phyloP scores from a whole-genome alignment of 2,113 vertebrate species.

The Crotalus helleri region DNA sequence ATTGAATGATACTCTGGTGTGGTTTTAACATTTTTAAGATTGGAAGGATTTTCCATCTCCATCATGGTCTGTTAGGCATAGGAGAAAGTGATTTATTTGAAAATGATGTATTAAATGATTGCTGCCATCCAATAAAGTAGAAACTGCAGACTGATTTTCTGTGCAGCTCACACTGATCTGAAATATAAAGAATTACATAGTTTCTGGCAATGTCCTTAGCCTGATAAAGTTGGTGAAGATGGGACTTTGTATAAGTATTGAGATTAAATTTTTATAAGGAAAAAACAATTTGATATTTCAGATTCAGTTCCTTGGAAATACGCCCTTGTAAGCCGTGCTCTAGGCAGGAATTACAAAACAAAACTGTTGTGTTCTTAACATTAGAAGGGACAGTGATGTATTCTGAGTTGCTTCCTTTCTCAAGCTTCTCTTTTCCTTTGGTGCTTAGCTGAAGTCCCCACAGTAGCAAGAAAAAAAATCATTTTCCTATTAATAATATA shows the following conservation, averaged over 20 bases:
- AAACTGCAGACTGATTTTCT: background rate
- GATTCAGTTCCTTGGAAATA: background rate
- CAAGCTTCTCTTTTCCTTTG: background rate
- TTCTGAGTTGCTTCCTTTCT: background rate
- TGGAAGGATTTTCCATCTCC: background rate
- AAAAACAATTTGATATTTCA: background rate
- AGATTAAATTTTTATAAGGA: constrained; percentile 16
- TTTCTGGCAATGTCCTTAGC: constrained; percentile 14
- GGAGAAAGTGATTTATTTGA: constrained; percentile 15
- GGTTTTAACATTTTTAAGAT: constrained; percentile 13
- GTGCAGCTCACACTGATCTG: background rate
- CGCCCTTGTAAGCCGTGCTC: background rate
- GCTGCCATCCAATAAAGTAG: constrained; percentile 5
- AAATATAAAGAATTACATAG: background rate
- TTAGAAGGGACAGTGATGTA: background rate
- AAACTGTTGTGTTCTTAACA: background rate
- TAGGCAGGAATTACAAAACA: background rate
- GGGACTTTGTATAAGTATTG: background rate
- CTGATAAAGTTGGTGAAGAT: constrained; percentile 19
- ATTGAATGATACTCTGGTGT: constrained; percentile 8
- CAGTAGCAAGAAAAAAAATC: background rate
- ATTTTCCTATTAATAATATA: background rate
- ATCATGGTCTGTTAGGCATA: background rate
- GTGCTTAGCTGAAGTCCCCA: background rate
- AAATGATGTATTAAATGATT: constrained; percentile 14